Percentiles rank a stretch among this genome's conserved stretches.
Conservation (phyloP, 2,888 invertebrate species). For the Netelia melanura region DNA sequence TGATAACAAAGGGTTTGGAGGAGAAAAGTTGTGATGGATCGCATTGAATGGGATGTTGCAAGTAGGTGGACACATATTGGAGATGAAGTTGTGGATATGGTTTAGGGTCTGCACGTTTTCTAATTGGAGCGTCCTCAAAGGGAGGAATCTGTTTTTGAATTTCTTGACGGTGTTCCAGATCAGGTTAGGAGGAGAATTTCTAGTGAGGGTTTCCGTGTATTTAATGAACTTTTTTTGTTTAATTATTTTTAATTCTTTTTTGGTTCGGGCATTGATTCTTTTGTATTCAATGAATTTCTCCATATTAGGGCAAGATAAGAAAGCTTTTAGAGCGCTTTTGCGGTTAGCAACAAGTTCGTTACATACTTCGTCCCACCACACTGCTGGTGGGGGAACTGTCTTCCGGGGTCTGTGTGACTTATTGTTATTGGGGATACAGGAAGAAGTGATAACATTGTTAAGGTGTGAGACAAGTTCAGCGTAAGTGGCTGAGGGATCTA, state of each 20-base stretch:
- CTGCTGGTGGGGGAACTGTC: background rate
- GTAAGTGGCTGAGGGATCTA: too few species aligned
- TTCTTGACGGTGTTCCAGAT: background rate
- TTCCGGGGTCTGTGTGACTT: background rate
- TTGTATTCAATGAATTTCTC: background rate
- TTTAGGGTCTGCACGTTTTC: background rate
- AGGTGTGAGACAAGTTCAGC: too few species aligned
- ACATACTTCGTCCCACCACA: background rate
- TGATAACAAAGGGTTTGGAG: background rate
- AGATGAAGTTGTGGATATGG: background rate
- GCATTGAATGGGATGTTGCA: background rate
- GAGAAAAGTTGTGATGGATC: background rate
- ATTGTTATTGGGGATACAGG: too few species aligned
- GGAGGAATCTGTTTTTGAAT: background rate
- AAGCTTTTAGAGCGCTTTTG: background rate
- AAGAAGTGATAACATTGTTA: too few species aligned
- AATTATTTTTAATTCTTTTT: background rate
- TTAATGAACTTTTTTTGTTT: background rate
- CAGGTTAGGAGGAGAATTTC: background rate
- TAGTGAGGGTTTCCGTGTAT: background rate
- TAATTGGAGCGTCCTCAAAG: accelerated
- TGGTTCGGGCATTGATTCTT: background rate
- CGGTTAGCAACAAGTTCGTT: background rate
- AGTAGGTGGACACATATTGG: too few species aligned
- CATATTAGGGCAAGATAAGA: background rate